Base-by-base conservation (phyloP, 1,140 invertebrate species). In the Thaumetopoea pityocampa region DNA sequence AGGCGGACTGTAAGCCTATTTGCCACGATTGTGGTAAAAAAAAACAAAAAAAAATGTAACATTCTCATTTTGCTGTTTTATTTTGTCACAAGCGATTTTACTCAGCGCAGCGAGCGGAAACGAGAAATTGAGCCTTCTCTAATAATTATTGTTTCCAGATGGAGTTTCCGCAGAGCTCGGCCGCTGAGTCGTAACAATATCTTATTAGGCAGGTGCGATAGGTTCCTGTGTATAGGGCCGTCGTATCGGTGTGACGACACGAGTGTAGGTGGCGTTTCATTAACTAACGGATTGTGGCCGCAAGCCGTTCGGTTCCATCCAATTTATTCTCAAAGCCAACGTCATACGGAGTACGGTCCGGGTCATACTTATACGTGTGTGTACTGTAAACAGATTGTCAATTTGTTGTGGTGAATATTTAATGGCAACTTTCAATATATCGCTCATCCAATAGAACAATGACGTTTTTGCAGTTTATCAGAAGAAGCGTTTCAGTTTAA, bases 261-360 rank as follows among this genome's bases (percentile, higher is more conserved):
- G 34, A 18, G 29, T 44, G 48, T 19, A 26, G 29, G 8, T 51
- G 48, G 48, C 48, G 29, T 51, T 51, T 51, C 48, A 51, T 51
- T 51, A 51, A 26, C 36, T 45, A 44, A 51, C 48, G 40, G 48
- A 44, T 51, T 51, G 48, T 51, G 26, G 41, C 48, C 47, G 15
- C 40, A 37, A 23, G 15, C 40, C 29, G 28, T 41, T n/a, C 34
- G 35, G 41, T 35, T 30, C 48, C 40, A 32, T 38, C 35, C 48
- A 45, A 51, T 50, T 50, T 44, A 28, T 32, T 41, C 27, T 8
- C 33, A 15, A 41, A 22, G 27, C 26, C 28, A 2, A 16, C 3
- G 18, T 28, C 23, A 30, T 30, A 16, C 18, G 19, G 18, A 17
- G 17, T 6, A 26, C 20, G 28, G 28, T 20, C 37, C 32, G 37